These are phyloP conservation scores for Capreolus pygargus DNA, from an alignment of 2,113 vertebrate species.

Conservation along the genomic window DNA sequence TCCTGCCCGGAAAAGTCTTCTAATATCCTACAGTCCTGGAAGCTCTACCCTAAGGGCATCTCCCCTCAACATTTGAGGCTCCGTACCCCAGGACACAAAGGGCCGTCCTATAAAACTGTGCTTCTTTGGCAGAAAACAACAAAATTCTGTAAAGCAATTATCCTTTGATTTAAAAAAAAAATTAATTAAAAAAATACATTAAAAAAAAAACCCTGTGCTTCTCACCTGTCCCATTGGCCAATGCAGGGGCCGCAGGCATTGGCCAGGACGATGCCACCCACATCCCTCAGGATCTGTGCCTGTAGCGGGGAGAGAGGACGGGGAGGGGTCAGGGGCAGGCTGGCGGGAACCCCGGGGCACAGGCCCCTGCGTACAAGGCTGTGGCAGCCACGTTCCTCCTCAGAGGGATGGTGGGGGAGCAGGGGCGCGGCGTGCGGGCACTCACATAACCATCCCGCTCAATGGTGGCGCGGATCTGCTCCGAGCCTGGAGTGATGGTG, in stretches of 20 bases:
- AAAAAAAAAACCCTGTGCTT: background rate
- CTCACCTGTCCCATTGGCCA: constrained; percentile 98
- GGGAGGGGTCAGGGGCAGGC: background rate
- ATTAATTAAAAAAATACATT: background rate
- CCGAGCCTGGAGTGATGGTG: constrained; percentile 96
- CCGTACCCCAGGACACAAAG: background rate
- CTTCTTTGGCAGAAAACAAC: too few species aligned
- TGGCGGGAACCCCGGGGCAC: background rate
- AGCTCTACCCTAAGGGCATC: fast-evolving
- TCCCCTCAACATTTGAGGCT: background rate
- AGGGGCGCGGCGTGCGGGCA: constrained; percentile 35
- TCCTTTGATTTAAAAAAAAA: too few species aligned
- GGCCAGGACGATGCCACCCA: constrained; percentile 95
- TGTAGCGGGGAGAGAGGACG: constrained; percentile 66
- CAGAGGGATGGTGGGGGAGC: background rate
- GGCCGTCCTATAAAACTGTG: background rate
- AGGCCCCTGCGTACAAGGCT: background rate
- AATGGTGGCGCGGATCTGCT: constrained; percentile 98
- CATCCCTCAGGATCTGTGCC: constrained; percentile 90
- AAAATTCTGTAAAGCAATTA: too few species aligned
- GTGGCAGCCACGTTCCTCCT: background rate
- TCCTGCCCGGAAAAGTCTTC: background rate
- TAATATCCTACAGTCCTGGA: background rate
- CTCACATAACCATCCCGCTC: constrained; percentile 97
- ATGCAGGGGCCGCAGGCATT: constrained; percentile 98